Evolutionary conservation across 1,140 invertebrate species (phyloP).

Genomic region (Mya arenaria): DNA sequence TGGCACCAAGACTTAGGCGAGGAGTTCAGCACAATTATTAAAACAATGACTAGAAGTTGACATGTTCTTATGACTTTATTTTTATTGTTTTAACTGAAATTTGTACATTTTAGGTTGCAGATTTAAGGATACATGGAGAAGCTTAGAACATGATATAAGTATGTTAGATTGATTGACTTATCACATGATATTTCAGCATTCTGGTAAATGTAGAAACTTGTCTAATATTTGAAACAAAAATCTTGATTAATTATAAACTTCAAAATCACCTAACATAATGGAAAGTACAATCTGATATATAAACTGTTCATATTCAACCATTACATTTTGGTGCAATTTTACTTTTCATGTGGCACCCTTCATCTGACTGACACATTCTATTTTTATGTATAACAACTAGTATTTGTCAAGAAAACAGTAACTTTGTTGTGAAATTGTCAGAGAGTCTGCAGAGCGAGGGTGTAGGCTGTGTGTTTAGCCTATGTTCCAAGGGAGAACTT

Average conservation of each 20-base stretch:
- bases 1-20: background rate
- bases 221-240: background rate
- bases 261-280: background rate
- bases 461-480: conserved; percentile 70
- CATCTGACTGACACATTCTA: background rate
- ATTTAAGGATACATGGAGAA: conserved; percentile 75
- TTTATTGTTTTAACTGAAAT: background rate
- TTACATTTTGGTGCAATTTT: background rate
- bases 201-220: background rate
- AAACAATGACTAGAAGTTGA: background rate
- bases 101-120: conserved; percentile 68
- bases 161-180: conserved; percentile 37
- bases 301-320: background rate
- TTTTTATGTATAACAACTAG: background rate
- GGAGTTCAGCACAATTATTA: background rate
- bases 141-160: conserved; percentile 72
- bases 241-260: background rate
- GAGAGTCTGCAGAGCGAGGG: conserved; percentile 63
- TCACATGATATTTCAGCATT: background rate
- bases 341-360: background rate
- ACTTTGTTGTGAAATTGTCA: conserved; percentile 20
- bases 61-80: background rate
- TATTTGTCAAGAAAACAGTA: background rate
- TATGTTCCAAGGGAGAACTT: conserved; percentile 75
- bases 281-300: background rate